phyloP scores from a whole-genome alignment of 2,797 vertebrate species.

The Halcyon leucocephala region DNA sequence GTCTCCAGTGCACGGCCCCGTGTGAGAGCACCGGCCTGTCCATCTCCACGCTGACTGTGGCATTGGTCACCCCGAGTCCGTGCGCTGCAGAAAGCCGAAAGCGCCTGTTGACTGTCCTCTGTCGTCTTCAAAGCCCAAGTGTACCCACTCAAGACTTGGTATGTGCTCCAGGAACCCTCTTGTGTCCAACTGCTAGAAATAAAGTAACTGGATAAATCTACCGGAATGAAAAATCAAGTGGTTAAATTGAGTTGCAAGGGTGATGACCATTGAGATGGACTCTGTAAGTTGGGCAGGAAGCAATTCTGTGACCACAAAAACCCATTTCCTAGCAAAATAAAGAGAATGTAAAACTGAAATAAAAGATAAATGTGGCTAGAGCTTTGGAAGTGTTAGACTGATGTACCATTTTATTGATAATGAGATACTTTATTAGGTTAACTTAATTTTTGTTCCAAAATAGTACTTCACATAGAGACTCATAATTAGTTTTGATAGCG shows the following conservation, averaged over 20 bases:
- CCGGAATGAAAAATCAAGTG: neutral
- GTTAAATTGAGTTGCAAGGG: neutral
- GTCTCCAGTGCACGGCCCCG: accelerated
- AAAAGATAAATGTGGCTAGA: neutral
- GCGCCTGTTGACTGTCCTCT: accelerated
- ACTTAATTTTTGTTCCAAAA: constrained; percentile 69
- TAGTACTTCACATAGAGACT: constrained; percentile 81
- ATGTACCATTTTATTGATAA: neutral
- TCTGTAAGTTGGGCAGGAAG: neutral
- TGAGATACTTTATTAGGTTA: constrained; percentile 55
- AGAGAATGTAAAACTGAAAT: neutral
- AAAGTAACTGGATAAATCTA: neutral
- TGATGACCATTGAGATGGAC: neutral
- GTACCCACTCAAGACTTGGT: accelerated
- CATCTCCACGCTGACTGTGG: accelerated
- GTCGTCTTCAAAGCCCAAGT: accelerated
- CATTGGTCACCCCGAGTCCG: accelerated
- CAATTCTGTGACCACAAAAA: neutral
- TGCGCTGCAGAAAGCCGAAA: neutral
- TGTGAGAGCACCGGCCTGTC: neutral
- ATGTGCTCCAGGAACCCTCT: neutral
- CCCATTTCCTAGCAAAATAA: neutral
- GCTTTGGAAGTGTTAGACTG: neutral
- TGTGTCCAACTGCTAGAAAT: neutral
- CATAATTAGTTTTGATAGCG: constrained; percentile 1